Conservation (phyloP, 2,888 invertebrate species). For the Amaurobius ferox region DNA sequence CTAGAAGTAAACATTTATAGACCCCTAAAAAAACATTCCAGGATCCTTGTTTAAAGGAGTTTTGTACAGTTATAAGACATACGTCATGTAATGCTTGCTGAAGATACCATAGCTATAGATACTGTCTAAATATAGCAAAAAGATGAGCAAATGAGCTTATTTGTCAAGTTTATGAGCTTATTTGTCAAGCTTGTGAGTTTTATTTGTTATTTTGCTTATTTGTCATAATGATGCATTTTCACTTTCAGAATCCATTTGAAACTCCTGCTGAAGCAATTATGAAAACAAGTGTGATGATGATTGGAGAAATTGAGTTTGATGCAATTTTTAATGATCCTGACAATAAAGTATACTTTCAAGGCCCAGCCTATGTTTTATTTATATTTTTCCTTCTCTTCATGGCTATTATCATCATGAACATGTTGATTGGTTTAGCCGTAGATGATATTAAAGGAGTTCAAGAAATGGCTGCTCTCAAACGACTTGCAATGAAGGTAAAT, state of each 20-base stretch:
- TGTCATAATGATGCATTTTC: too few species aligned
- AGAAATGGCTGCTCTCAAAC: conserved; percentile 79
- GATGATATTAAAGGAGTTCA: conserved; percentile 80
- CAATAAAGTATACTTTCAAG: conserved; percentile 67
- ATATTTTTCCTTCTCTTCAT: conserved; percentile 76
- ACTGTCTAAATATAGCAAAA: too few species aligned
- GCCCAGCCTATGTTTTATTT: conserved; percentile 78
- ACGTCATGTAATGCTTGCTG: too few species aligned
- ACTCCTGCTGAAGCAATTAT: conserved; percentile 75
- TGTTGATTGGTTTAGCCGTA: conserved; percentile 80
- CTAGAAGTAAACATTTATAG: too few species aligned
- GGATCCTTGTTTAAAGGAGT: too few species aligned
- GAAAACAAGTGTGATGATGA: conserved; percentile 78
- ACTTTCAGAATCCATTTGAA: conserved; percentile 75
- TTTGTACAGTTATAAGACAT: too few species aligned
- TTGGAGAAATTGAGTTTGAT: conserved; percentile 78
- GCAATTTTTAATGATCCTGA: conserved; percentile 76
- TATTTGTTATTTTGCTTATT: too few species aligned
- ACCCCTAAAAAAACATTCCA: too few species aligned
- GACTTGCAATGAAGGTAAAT: conserved; percentile 78
- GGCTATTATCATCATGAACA: conserved; percentile 78
- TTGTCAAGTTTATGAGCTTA: too few species aligned
- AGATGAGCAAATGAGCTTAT: too few species aligned
- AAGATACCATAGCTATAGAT: too few species aligned
- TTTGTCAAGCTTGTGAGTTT: too few species aligned